Evolutionary conservation across 1,140 invertebrate species (phyloP).

Genomic region (Neelides sp.): DNA sequence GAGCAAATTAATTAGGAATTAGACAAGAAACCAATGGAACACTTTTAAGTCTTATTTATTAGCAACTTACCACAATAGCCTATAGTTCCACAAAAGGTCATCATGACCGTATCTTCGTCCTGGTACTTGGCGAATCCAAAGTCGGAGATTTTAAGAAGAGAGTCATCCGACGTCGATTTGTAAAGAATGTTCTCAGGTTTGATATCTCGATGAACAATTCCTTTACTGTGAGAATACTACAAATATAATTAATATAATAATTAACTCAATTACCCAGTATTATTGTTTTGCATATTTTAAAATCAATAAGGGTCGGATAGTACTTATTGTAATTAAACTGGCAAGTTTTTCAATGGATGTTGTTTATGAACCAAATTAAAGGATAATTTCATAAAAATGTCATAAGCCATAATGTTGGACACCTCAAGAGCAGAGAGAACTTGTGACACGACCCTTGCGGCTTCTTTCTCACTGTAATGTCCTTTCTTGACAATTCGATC

Average conservation of each 20-base stretch:
- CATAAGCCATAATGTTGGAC: no score
- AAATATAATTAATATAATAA: slow-evolving; percentile 15
- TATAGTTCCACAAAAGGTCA: slow-evolving; percentile 40
- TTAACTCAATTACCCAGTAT: no score
- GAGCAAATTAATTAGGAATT: neutral
- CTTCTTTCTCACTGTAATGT: slow-evolving; percentile 41
- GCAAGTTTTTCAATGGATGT: neutral
- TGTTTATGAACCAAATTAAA: no score
- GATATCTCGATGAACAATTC: slow-evolving; percentile 39
- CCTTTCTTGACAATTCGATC: slow-evolving; percentile 41
- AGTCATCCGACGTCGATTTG: slow-evolving; percentile 36
- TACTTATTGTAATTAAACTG: neutral
- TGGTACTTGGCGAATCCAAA: slow-evolving; percentile 40
- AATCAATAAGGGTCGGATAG: neutral
- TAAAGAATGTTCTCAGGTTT: slow-evolving; percentile 45
- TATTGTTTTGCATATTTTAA: no score
- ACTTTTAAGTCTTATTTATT: neutral
- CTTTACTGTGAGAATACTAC: slow-evolving; percentile 41
- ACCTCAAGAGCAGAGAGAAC: slow-evolving; percentile 39
- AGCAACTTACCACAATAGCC: slow-evolving; percentile 31
- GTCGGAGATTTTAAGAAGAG: slow-evolving; percentile 40
- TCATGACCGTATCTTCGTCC: slow-evolving; percentile 34
- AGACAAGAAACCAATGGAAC: neutral
- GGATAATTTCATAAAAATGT: no score
- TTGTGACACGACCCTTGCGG: slow-evolving; percentile 37